Conservation (phyloP, 2,797 vertebrate species). For the Lycodopsis pacificus region DNA sequence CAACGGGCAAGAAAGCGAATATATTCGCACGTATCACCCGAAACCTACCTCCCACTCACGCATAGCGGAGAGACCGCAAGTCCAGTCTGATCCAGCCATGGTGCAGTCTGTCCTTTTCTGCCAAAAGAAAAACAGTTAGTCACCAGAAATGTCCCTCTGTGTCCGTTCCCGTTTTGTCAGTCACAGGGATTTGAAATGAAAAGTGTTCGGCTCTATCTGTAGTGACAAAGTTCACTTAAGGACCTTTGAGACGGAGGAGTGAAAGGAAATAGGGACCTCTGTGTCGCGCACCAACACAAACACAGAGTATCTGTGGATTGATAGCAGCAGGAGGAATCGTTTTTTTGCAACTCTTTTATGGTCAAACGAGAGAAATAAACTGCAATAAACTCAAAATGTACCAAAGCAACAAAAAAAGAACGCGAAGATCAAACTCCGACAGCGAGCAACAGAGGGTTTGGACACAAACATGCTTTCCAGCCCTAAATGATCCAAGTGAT, state of each 20-base stretch:
- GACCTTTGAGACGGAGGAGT: slow-evolving; percentile 66
- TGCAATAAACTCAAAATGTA: neutral
- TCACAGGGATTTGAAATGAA: slow-evolving; percentile 10
- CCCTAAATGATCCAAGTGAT: slow-evolving; percentile 23
- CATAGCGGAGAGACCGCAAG: neutral
- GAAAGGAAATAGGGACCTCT: slow-evolving; percentile 11
- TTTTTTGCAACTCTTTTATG: neutral
- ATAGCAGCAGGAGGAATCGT: neutral
- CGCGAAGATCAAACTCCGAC: slow-evolving; percentile 15
- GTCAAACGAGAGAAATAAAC: neutral
- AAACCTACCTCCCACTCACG: slow-evolving; percentile 65
- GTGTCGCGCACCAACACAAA: neutral
- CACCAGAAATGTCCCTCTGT: neutral
- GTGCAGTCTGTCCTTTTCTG: slow-evolving; percentile 1
- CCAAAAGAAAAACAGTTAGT: neutral
- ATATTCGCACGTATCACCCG: neutral
- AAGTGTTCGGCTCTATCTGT: slow-evolving; percentile 15
- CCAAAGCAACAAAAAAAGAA: neutral
- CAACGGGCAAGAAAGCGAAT: neutral
- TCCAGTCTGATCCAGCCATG: slow-evolving; percentile 39
- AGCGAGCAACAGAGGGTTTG: neutral
- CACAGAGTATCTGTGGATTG: neutral
- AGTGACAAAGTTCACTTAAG: slow-evolving; percentile 65
- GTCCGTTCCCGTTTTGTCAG: slow-evolving; percentile 8
- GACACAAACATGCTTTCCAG: slow-evolving; percentile 31